phyloP scores from a whole-genome alignment of 1,140 invertebrate genomes.

The Drosophila repleta region DNA sequence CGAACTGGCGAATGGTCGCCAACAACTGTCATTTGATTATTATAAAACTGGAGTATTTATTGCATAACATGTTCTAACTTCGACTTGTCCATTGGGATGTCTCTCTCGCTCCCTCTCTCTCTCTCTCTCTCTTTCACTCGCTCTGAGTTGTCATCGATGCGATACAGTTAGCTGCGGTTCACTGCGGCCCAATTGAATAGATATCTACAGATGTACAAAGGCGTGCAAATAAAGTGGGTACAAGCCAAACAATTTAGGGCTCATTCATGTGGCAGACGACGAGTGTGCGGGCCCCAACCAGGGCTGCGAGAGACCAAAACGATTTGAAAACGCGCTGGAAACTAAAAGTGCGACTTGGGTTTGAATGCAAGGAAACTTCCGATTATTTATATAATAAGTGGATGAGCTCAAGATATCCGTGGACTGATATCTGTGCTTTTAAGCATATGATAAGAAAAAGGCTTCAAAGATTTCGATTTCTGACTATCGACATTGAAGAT shows the following conservation, averaged over 20 bases:
- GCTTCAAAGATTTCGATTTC: too few species aligned
- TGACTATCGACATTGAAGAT: too few species aligned
- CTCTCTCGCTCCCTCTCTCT: too few species aligned
- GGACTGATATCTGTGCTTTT: too few species aligned
- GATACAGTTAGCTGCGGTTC: slow-evolving; percentile 29
- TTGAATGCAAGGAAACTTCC: too few species aligned
- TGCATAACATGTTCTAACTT: slow-evolving; percentile 62
- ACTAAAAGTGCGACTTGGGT: too few species aligned
- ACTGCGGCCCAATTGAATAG: slow-evolving; percentile 30
- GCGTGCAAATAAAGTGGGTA: slow-evolving; percentile 3
- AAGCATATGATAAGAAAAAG: too few species aligned
- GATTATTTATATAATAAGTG: too few species aligned
- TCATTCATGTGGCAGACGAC: neutral
- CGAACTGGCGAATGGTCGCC: slow-evolving; percentile 46
- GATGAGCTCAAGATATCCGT: too few species aligned
- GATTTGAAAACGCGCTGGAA: too few species aligned
- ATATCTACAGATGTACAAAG: slow-evolving; percentile 5
- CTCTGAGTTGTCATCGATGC: slow-evolving; percentile 43
- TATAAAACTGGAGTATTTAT: slow-evolving; percentile 80
- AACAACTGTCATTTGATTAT: slow-evolving; percentile 78
- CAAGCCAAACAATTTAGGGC: neutral
- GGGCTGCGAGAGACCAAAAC: too few species aligned
- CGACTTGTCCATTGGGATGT: neutral
- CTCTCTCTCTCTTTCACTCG: neutral
- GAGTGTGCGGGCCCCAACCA: too few species aligned